Evolutionary conservation across 2,888 invertebrate genomes (phyloP), one percentile per base, ranked within the genome.

Genomic region (Monochamus alternatus): DNA sequence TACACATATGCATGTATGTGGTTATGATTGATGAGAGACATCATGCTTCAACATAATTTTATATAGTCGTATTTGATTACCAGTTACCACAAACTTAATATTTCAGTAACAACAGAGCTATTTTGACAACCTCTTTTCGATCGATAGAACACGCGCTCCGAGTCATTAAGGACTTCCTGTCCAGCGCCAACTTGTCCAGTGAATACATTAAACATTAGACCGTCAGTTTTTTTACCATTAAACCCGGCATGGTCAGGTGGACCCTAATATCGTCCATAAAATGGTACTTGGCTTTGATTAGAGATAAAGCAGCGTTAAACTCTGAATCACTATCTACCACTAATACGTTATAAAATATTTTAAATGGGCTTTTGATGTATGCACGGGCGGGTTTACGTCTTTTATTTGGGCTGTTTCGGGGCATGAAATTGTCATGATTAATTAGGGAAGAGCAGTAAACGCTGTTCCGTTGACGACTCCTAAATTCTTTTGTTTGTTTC

Each of bases 111-210:
- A 38, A 38, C 38, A 4, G 38, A 38, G 0, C 38, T 76, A 76
- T 76, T 76, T 74, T 76, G 76, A 76, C 76, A 74, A 73, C 71
- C 47, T 66, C 62, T 74, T 66, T 66, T 74, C 44, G 74, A 76
- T 76, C 70, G 66, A 58, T 55, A 10, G 66, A 14, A 62, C 67
- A 63, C 67, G 68, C 74, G 67, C 70, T 51, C 38, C 38, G 70
- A 52, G 73, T 67, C 32, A 47, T 77, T 74, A 75, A 74, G 71
- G 22, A 74, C 78, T 78, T 78, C 78, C 75, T 76, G 74, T 74
- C 74, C 52, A 63, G 43, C 63, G 51, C 59, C 52, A 70, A 76
- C 78, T 59, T 14, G 68, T 58, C 58, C 30, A 59, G 38, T 43
- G 68, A n/a, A 68, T 68, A 9, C 38, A 43, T 68, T 38, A 68